Evolutionary conservation across 2,113 vertebrate species (phyloP).

Genomic region (Pica pica): DNA sequence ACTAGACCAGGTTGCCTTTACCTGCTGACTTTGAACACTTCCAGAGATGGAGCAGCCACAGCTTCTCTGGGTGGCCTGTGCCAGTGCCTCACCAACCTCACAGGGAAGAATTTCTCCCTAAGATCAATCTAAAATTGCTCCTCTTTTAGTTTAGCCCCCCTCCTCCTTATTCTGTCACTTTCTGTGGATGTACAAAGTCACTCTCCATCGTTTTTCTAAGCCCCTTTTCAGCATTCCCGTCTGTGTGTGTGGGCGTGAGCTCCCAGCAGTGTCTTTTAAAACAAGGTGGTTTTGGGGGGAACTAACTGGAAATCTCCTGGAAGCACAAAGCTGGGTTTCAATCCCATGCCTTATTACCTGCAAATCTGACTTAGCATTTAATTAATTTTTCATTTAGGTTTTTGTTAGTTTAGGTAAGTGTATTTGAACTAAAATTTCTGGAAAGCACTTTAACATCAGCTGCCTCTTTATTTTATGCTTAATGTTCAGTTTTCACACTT

Average conservation of each 20-base stretch:
- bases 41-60: neutral
- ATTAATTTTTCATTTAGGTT: neutral
- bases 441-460: neutral
- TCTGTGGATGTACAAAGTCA: neutral
- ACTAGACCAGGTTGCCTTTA: neutral
- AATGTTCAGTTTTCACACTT: neutral
- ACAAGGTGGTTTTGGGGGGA: rapidly evolving
- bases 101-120: neutral
- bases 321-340: neutral
- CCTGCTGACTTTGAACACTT: neutral
- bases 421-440: neutral
- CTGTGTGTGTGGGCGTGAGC: rapidly evolving
- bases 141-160: neutral
- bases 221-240: neutral
- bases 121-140: neutral
- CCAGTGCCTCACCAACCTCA: neutral
- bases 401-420: neutral
- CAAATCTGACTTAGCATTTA: neutral
- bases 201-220: neutral
- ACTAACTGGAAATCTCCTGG: rapidly evolving
- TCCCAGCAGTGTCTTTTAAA: rapidly evolving
- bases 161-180: neutral
- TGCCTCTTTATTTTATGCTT: neutral
- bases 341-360: rapidly evolving
- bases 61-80: neutral